Evolutionary conservation across 1,140 invertebrate genomes (phyloP), one percentile per base, ranked within the genome.

Genomic region (Palaemon carinicauda): DNA sequence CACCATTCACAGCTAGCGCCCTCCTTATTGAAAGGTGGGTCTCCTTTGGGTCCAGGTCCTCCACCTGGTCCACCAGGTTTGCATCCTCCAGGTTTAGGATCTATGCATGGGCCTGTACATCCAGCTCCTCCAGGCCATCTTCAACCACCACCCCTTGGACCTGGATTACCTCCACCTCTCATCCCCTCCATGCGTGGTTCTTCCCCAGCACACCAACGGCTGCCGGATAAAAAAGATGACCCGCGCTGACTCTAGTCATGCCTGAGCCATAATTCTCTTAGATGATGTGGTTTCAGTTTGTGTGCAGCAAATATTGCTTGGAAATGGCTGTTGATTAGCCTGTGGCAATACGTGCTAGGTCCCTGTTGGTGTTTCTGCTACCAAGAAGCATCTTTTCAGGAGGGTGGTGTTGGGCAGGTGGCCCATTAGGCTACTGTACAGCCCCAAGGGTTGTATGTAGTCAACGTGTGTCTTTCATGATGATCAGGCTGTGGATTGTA

Each of bases 401-500:
- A 41, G 77, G 75, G 78, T 79, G 84, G 78, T 80, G 84, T 65
- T 73, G 84, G 84, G 84, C 84, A 52, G 82, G 84, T 69, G 78
- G 84, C 84, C 84, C 84, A 80, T 60, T 80, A 86, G 84, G 74
- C 84, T 80, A 29, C 77, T 80, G 77, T 71, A 80, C 75, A 86
- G 84, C 84, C 78, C 84, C 77, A 80, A 80, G 84, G 84, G 84
- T 73, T 80, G 52, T 41, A 77, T 80, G 84, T 53, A 73, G 84
- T 86, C 84, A 86, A 86, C 84, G 69, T 86, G 69, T 86, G 84
- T 86, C 84, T 86, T 86, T 86, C 84, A 86, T 86, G 69, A 86
- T 86, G 84, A 86, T 86, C 84, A 86, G 84, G 84, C 84, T 86
- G 84, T 86, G 84, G 84, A 86, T 86, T 86, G 84, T 86, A 86